Percentiles rank a stretch among this genome's conserved stretches.
These are phyloP conservation scores for Triplophysa rosa DNA, from an alignment of 2,113 vertebrate genomes.

Conservation along the genomic window DNA sequence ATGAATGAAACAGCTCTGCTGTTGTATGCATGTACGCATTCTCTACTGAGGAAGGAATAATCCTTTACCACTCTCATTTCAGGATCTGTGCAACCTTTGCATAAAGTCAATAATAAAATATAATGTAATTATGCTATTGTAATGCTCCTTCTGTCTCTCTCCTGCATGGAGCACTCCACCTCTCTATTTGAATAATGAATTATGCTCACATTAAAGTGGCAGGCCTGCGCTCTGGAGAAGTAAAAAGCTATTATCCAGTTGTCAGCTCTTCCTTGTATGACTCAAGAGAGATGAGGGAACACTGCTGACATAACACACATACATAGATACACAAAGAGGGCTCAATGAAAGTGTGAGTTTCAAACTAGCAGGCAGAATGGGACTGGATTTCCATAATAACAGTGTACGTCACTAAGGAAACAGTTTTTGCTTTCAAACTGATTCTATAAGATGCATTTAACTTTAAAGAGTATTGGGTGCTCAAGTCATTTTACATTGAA, in stretches of 20 bases:
- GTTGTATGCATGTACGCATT: slow-evolving; percentile 1
- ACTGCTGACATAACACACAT: slow-evolving; percentile 77
- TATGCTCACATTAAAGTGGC: slow-evolving; percentile 92
- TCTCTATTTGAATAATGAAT: slow-evolving; percentile 98
- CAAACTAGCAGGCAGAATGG: slow-evolving; percentile 1
- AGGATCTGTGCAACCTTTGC: slow-evolving; percentile 83
- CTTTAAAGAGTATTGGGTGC: too few species aligned
- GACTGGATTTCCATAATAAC: neutral
- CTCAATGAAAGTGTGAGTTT: slow-evolving; percentile 12
- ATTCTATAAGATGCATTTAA: neutral
- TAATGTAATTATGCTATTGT: slow-evolving; percentile 94
- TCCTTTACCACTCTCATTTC: slow-evolving; percentile 59
- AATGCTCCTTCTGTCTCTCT: slow-evolving; percentile 76
- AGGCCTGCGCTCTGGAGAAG: slow-evolving; percentile 90
- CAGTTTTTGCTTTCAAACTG: neutral
- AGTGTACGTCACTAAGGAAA: neutral
- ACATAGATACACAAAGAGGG: slow-evolving; percentile 24
- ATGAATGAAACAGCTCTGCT: slow-evolving; percentile 2
- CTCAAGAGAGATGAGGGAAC: slow-evolving; percentile 75
- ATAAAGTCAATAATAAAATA: slow-evolving; percentile 90
- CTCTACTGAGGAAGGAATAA: slow-evolving; percentile 41
- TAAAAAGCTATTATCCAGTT: slow-evolving; percentile 95
- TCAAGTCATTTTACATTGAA: neutral
- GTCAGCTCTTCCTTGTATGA: slow-evolving; percentile 78
- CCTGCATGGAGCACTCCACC: slow-evolving; percentile 76